Evolutionary conservation across 1,140 invertebrate genomes (phyloP).

Genomic region (Drosophila burlai): DNA sequence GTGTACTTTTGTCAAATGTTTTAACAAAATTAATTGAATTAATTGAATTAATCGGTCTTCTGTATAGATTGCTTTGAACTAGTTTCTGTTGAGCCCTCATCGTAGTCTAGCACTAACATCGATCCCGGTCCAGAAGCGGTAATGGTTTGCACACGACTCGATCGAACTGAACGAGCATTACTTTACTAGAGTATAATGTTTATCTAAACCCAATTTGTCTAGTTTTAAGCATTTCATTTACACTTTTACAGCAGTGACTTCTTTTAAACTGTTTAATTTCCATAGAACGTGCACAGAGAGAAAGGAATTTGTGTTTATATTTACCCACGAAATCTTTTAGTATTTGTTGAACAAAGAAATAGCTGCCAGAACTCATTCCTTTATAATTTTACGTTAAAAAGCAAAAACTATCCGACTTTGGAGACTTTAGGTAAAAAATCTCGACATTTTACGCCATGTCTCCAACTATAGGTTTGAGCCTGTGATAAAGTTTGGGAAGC

Average conservation of each 20-base stretch:
- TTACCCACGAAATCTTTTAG: too few relatives aligned
- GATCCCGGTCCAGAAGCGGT: slow-evolving; percentile 25
- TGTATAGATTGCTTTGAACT: slow-evolving; percentile 24
- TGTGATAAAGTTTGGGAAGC: slow-evolving; percentile 27
- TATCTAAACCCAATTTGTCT: not conserved
- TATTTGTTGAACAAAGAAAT: not conserved
- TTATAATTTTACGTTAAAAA: not conserved
- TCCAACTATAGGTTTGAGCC: slow-evolving; percentile 13
- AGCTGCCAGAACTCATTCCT: not conserved
- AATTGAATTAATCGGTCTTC: slow-evolving; percentile 30
- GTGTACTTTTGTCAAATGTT: slow-evolving; percentile 80
- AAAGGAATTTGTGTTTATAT: not conserved
- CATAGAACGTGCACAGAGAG: not conserved
- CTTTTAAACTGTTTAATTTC: slow-evolving; percentile 5
- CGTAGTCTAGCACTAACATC: slow-evolving; percentile 46
- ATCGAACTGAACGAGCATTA: not conserved
- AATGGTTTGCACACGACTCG: slow-evolving; percentile 31
- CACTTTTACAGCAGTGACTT: not conserved
- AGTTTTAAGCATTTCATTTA: slow-evolving; percentile 3
- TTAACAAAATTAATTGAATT: slow-evolving; percentile 64
- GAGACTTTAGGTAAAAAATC: not conserved
- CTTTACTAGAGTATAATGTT: not conserved
- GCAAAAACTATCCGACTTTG: not conserved
- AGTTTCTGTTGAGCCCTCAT: slow-evolving; percentile 33
- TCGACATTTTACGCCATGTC: not conserved